Base-by-base conservation (phyloP, 2,113 vertebrate species). In the Heptranchias perlo region DNA sequence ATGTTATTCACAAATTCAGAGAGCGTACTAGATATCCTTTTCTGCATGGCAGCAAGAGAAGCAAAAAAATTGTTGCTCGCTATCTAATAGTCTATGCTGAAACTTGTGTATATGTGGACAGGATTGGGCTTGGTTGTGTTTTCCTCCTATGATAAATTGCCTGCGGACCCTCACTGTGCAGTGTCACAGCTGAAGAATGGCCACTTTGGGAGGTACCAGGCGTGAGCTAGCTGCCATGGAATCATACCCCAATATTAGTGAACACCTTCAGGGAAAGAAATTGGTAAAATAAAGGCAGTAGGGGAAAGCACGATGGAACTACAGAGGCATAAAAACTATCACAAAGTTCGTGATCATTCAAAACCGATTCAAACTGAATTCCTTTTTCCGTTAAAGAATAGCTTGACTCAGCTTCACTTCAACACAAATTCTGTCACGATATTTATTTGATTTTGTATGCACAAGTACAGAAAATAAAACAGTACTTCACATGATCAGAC, bases 361-460 rank as follows among this genome's bases (percentile, higher is more conserved):
- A 82, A 82, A 93, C 18, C 21, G 21, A 39, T 21, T 39, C n/a
- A 21, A 18, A 35, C 39, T 35, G 39, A 25, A 52, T 64, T 91
- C 8, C 25, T 61, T 62, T 62, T 14, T 18, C 31, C 4, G 23
- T 35, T 92, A 92, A 47, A 92, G 35, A 92, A 28, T 47, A 95
- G 18, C 23, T 31, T 31, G 23, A 95, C 39, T 94, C 61, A 67
- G 39, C 93, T 18, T 49, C 93, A 69, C 6, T 44, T 73, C 62
- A 67, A 47, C 62, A 69, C 8, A 35, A 95, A 31, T 95, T 95
- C 47, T 54, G 28, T 31, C 0, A 91, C 11, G 0, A 73, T 69
- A 95, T 95, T 69, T 95, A 95, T 95, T 95, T 69, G 65, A 95
- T 95, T 93, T 95, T 49, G 65, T 31, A 49, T 39, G 39, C 94